phyloP scores from a whole-genome alignment of 2,797 vertebrate genomes.

The Holocentrus rufus region DNA sequence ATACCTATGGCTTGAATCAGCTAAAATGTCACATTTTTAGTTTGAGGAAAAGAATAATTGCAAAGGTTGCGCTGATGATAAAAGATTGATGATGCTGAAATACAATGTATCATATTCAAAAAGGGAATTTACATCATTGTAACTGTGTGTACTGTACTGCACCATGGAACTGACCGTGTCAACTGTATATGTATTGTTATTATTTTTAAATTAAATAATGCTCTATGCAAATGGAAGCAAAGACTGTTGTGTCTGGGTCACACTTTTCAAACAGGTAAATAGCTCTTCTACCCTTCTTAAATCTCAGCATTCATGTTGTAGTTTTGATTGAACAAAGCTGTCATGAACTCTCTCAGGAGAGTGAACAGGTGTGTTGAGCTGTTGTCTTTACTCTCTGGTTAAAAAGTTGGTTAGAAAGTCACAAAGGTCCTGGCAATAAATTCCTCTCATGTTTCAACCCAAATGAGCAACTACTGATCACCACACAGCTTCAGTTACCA shows the following conservation, averaged over 20 bases:
- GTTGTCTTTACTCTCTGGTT: too few relatives aligned
- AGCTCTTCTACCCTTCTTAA: too few relatives aligned
- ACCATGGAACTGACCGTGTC: constrained; percentile 74
- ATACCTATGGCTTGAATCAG: constrained; percentile 57
- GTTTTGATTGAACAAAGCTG: too few relatives aligned
- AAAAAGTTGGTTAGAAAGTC: too few relatives aligned
- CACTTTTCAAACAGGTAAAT: background rate
- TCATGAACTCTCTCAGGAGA: too few relatives aligned
- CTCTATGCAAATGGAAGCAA: constrained; percentile 71
- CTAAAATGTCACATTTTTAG: constrained; percentile 45
- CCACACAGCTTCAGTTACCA: too few relatives aligned
- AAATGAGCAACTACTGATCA: too few relatives aligned
- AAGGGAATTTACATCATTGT: constrained; percentile 77
- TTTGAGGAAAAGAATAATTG: constrained; percentile 27
- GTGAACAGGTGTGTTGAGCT: too few relatives aligned
- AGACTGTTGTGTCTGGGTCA: background rate
- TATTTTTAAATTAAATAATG: constrained; percentile 82
- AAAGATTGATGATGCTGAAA: constrained; percentile 46
- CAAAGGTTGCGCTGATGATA: constrained; percentile 51
- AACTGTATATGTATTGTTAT: constrained; percentile 72
- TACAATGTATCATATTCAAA: constrained; percentile 69
- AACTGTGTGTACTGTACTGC: constrained; percentile 74
- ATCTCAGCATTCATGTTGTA: too few relatives aligned
- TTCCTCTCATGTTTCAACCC: too few relatives aligned
- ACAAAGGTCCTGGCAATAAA: too few relatives aligned